These are phyloP conservation scores for Anastrepha ludens DNA, from an alignment of 1,140 invertebrate genomes.

Conservation along the genomic window DNA sequence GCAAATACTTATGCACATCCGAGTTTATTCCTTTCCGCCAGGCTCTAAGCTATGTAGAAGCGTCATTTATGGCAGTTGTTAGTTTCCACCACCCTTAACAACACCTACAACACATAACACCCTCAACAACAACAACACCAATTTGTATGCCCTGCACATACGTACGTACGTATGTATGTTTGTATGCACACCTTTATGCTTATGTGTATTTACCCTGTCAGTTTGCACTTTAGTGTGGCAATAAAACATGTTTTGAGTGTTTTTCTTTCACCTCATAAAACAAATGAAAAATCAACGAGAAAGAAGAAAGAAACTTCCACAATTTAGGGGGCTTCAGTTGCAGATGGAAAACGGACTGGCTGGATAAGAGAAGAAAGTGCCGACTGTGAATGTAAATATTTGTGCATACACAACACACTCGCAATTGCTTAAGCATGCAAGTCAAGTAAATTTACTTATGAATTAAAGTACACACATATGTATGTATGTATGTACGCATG, in stretches of 20 bases:
- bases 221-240: conserved; percentile 32
- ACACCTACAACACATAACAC: neutral
- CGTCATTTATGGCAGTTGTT: neutral
- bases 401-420: conserved; percentile 4
- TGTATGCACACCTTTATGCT: neutral
- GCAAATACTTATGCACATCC: neutral
- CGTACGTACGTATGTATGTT: neutral
- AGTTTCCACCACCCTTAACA: neutral
- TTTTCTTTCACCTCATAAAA: conserved; percentile 37
- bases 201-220: conserved; percentile 13
- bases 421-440: conserved; percentile 27
- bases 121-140: neutral
- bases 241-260: conserved; percentile 39
- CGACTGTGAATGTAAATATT: conserved; percentile 1
- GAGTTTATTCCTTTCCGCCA: neutral
- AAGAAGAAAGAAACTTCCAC: neutral
- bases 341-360: neutral
- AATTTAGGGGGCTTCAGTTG: neutral
- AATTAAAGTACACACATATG: neutral
- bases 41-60: neutral
- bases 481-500: neutral
- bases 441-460: conserved; percentile 25
- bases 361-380: neutral
- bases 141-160: neutral
- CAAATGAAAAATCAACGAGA: neutral